phyloP scores from a whole-genome alignment of 2,797 vertebrate genomes.

The Sphaeramia orbicularis region DNA sequence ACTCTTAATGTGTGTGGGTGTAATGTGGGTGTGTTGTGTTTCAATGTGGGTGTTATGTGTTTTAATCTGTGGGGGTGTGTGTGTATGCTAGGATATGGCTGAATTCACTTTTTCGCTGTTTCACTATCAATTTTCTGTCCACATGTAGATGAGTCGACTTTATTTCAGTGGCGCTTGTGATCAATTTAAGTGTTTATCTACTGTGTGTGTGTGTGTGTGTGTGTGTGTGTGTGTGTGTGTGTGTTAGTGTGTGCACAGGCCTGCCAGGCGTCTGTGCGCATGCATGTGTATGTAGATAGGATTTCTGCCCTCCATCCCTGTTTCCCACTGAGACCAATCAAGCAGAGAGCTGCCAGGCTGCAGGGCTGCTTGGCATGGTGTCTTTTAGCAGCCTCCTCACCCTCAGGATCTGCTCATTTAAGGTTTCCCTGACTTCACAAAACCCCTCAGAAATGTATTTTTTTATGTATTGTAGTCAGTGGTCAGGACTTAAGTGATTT shows the following conservation, averaged over 20 bases:
- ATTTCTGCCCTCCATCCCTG: constrained; percentile 63
- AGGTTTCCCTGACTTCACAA: constrained; percentile 66
- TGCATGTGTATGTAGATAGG: constrained; percentile 61
- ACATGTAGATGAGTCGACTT: constrained; percentile 18
- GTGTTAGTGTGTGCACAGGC: not conserved
- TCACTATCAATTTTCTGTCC: constrained; percentile 14
- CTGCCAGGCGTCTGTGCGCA: constrained; percentile 22
- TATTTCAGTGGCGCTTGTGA: constrained; percentile 29
- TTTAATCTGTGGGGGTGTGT: constrained; percentile 50
- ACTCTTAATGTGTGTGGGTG: constrained; percentile 71
- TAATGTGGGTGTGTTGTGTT: constrained; percentile 63
- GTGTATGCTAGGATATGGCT: constrained; percentile 17
- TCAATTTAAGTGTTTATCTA: constrained; percentile 11
- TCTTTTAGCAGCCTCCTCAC: constrained; percentile 58
- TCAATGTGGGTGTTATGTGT: constrained; percentile 62
- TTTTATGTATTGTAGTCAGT: constrained; percentile 38
- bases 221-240: constrained; percentile 6
- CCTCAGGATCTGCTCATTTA: constrained; percentile 73
- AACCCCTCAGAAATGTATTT: constrained; percentile 41
- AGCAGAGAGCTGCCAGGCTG: constrained; percentile 69
- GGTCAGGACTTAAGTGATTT: constrained; percentile 46
- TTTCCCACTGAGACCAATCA: constrained; percentile 78
- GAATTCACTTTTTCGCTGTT: constrained; percentile 8
- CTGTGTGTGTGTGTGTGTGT: not conserved
- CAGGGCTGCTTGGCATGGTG: constrained; percentile 62